Evolutionary conservation across 2,113 vertebrate genomes (phyloP), one percentile per base, ranked within the genome.

Genomic region (Laticauda laticaudata): DNA sequence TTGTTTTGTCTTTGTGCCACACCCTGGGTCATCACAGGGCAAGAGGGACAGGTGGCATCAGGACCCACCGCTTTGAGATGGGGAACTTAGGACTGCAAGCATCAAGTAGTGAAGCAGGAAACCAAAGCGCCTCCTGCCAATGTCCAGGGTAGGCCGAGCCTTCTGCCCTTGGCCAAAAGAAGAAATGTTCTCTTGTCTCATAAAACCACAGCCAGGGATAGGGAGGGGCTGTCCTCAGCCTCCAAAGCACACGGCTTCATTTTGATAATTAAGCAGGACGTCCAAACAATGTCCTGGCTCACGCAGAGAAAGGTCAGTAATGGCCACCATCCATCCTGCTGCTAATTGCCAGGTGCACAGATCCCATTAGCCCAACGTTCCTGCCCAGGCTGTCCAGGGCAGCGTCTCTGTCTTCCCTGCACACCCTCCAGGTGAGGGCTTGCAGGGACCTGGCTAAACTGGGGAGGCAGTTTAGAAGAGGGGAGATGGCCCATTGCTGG

Each of bases 81-180:
- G 29, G 11, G 61, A 0, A 12, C 29, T 5, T 15, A 15, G 64
- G 64, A 34, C 64, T 96, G 97, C 94, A 93, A 97, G 97, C 56
- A 95, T 97, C 97, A 97, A 92, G 96, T 97, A 97, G 97, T 86
- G 94, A 95, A 96, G 97, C 96, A 97, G 94, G 97, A 97, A 98
- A 97, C 98, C 96, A 97, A 45, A 18, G 97, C 97, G 96, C 97
- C 94, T 96, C 95, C 95, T 96, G 95, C 95, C 96, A 1, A 5
- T 69, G 39, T 26, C 21, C 3, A 51, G 5, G n/a, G 45, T 53
- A n/a, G 21, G 96, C 96, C 94, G 95, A 75, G n/a, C 34, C 18
- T 81, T 45, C 93, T 97, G 97, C 95, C 97, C 97, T 97, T 10
- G 0, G 92, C 95, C 94, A 1, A 51, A 51, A 51, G 26, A 94